Conservation (phyloP, 2,113 vertebrate species). For the Melanerpes formicivorus region DNA sequence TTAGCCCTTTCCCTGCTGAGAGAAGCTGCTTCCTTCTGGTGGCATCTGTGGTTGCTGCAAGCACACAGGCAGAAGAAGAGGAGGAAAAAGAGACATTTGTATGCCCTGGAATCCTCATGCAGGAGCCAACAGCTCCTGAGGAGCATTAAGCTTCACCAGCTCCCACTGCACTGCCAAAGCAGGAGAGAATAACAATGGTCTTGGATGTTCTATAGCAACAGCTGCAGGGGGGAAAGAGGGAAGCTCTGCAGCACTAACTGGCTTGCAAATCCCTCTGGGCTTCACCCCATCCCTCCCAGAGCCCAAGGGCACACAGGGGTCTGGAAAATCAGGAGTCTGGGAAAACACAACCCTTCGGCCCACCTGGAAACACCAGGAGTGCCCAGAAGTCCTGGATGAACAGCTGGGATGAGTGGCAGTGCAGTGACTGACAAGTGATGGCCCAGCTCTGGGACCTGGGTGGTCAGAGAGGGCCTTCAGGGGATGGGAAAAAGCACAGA, state of each 20-base stretch:
- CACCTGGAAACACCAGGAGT: not conserved
- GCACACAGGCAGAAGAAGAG: not conserved
- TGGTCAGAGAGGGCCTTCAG: not conserved
- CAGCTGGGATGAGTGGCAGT: fast-evolving
- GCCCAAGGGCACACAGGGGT: fast-evolving
- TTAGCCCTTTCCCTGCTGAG: not conserved
- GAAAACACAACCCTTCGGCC: not conserved
- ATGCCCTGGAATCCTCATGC: not conserved
- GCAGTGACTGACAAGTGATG: not conserved
- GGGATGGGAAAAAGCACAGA: not conserved
- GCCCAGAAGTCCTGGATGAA: not conserved
- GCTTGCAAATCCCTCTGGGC: not conserved
- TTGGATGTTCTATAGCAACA: not conserved
- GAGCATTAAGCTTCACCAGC: not conserved
- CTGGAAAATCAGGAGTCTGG: not conserved
- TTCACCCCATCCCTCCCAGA: not conserved
- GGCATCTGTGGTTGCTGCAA: conserved; percentile 27
- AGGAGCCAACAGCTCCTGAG: not conserved
- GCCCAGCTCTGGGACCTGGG: not conserved
- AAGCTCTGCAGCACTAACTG: not conserved
- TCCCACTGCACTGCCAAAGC: not conserved
- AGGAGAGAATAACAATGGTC: not conserved
- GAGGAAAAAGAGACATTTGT: not conserved
- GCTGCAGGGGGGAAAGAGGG: not conserved
- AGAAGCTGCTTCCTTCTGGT: not conserved